Percentiles rank a stretch among this genome's conserved stretches.
These are phyloP conservation scores for Reinhardtius hippoglossoides DNA, from an alignment of 2,113 vertebrate genomes.

Conservation along the genomic window DNA sequence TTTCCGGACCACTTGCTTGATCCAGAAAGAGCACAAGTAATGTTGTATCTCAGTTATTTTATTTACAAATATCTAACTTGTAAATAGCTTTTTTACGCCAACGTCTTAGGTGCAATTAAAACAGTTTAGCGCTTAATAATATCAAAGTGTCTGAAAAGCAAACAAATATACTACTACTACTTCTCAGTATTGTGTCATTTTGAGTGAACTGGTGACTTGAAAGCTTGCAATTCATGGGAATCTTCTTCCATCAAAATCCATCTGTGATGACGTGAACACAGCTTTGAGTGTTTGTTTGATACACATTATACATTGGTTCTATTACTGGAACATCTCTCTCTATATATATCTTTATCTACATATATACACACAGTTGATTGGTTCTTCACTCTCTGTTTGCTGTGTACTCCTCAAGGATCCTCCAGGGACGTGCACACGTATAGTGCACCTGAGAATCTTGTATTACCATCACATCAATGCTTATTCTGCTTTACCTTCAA, in stretches of 20 bases:
- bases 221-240: no score
- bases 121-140: background rate
- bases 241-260: background rate
- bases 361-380: background rate
- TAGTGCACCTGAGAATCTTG: no score
- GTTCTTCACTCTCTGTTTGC: background rate
- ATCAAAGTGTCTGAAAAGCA: background rate
- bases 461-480: no score
- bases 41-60: no score
- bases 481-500: background rate
- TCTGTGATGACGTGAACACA: background rate
- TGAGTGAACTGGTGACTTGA: background rate
- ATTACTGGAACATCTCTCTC: conserved; percentile 5
- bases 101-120: background rate
- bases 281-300: background rate
- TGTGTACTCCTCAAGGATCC: background rate
- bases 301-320: conserved; percentile 25
- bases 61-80: background rate
- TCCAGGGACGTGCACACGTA: no score
- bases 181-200: no score
- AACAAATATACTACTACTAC: background rate
- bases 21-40: no score
- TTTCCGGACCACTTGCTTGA: no score
- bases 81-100: background rate
- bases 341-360: no score